Evolutionary conservation across 2,888 invertebrate genomes (phyloP).

Genomic region (Lucinisca nassula): DNA sequence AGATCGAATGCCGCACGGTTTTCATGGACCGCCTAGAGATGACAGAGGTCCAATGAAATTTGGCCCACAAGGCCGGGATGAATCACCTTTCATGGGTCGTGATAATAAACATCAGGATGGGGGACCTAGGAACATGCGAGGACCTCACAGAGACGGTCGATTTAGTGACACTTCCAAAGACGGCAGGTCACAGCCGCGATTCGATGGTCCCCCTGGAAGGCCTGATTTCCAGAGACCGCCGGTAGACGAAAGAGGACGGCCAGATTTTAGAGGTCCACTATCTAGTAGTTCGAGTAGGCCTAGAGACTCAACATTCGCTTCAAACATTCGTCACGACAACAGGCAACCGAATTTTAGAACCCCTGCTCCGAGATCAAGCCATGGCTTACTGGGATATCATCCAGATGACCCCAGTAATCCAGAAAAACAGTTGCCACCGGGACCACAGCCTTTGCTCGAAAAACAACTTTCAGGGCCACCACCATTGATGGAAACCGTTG

Average conservation of each 20-base stretch:
- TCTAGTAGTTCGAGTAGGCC: constrained; percentile 13
- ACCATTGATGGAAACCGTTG: background rate
- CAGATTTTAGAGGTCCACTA: background rate
- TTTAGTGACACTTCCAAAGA: background rate
- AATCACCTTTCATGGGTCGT: background rate
- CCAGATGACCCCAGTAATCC: background rate
- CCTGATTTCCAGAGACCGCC: constrained; percentile 5
- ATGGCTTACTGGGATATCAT: background rate
- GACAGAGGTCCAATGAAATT: background rate
- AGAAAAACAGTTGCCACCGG: background rate
- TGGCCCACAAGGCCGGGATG: background rate
- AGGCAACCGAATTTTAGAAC: background rate
- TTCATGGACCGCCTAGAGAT: background rate
- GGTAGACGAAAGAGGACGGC: background rate
- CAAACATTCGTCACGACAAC: background rate
- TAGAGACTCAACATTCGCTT: background rate
- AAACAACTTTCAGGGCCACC: background rate
- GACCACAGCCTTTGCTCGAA: background rate
- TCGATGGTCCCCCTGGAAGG: background rate
- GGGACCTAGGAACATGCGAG: background rate
- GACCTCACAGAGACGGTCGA: background rate
- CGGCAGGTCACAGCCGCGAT: background rate
- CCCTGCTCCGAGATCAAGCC: background rate
- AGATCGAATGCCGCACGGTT: background rate
- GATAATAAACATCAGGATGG: background rate